Base-by-base conservation (phyloP, 2,113 vertebrate species). In the Equus quagga region DNA sequence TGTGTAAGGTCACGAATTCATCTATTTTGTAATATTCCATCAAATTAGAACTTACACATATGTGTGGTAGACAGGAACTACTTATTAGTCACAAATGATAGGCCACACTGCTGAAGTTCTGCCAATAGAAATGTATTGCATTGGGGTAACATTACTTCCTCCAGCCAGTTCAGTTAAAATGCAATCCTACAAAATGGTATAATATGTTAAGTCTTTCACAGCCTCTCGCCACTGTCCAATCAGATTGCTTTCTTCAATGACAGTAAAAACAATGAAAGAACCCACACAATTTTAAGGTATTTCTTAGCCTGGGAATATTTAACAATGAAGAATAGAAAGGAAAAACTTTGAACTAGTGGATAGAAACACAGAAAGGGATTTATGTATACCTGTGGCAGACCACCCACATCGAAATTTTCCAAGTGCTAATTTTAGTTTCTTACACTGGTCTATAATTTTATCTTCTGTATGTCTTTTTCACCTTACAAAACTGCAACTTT, bases 361-460 rank as follows among this genome's bases (percentile, higher is more conserved):
- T 94, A 87, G 92, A 85, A 91, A 49, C 67, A 44, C 31, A 92
- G n/a, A 86, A 90, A 97, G 21, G 51, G 9, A 80, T 67, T 91
- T 80, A 84, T 17, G 13, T 54, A 9, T 73, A 41, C 26, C 1
- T 62, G n/a, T 69, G 18, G 51, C 21, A 69, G 23, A 72, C 23
- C 11, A 70, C 33, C 5, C 83, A 31, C 49, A 64, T 72, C 51
- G 87, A 75, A 41, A 93, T 44, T 90, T 94, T 62, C 72, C 31
- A 51, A 88, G 31, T n/a, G 21, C 23, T 69, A 90, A 44, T 91
- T 44, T 67, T 83, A 82, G 13, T 73, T 81, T 73, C n/a, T 81
- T 69, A 90, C 0, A 75, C 6, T 88, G 36, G 18, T 80, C 19
- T 80, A 33, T 96, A 87, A 79, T 88, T 95, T 76, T 44, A 76